These are phyloP conservation scores for Volucella zonaria DNA, from an alignment of 2,888 invertebrate species.

Conservation along the genomic window DNA sequence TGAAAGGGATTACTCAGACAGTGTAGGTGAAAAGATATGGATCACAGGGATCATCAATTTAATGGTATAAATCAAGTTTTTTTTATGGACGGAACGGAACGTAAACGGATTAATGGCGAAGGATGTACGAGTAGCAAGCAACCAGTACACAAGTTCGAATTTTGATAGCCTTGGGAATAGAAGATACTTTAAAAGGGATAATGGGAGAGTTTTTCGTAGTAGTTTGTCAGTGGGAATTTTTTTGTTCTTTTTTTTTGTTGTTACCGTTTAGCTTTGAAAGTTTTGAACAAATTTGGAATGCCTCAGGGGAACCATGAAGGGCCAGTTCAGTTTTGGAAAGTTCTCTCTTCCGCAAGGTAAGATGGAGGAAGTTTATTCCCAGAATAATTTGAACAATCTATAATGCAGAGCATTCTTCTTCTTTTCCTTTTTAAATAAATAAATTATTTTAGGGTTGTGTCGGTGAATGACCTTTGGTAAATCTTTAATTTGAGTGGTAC, in stretches of 20 bases:
- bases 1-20: conserved; percentile 10
- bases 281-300: conserved; percentile 57
- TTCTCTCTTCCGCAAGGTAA: not conserved
- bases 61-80: conserved; percentile 60
- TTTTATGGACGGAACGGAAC: conserved; percentile 46
- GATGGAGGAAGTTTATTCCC: too few species aligned
- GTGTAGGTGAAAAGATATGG: conserved; percentile 25
- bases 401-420: too few species aligned
- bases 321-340: conserved; percentile 30
- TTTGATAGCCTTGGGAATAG: conserved; percentile 56
- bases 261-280: conserved; percentile 41
- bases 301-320: conserved; percentile 40
- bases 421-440: too few species aligned
- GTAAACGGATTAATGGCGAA: conserved; percentile 15
- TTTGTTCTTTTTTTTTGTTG: not conserved
- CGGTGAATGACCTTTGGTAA: too few species aligned
- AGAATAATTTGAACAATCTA: too few species aligned
- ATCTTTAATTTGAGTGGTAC: too few species aligned
- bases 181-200: conserved; percentile 30
- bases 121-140: conserved; percentile 39
- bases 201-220: conserved; percentile 32
- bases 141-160: conserved; percentile 17
- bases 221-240: conserved; percentile 31
- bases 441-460: too few species aligned
- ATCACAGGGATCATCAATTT: conserved; percentile 58